Conservation (phyloP, 1,140 invertebrate species). For the Lepidurus apus region DNA sequence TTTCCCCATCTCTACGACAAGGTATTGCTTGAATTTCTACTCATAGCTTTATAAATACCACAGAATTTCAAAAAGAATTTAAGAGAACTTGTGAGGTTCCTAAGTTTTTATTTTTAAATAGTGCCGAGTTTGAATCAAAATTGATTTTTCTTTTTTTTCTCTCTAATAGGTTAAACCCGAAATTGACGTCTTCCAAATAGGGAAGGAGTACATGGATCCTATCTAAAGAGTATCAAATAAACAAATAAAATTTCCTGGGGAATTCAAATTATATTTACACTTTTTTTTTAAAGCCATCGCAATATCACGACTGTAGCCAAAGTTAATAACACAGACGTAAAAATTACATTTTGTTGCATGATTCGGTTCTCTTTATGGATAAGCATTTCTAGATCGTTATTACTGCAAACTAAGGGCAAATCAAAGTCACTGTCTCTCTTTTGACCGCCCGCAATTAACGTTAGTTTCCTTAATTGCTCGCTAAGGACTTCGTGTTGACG, state of each 20-base stretch:
- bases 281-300: background rate
- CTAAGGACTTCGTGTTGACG: background rate
- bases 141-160: background rate
- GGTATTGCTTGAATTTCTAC: conserved; percentile 41
- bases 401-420: background rate
- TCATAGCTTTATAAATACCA: background rate
- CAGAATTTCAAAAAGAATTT: background rate
- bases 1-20: conserved; percentile 55
- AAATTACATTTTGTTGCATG: background rate
- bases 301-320: background rate
- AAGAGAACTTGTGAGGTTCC: background rate
- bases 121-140: background rate
- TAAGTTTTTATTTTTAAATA: background rate
- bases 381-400: background rate
- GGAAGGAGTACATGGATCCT: conserved; percentile 46
- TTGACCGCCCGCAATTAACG: background rate
- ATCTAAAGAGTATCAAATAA: conserved; percentile 33
- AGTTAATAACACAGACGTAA: background rate
- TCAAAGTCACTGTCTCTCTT: background rate
- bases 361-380: background rate
- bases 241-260: background rate
- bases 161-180: conserved; percentile 51
- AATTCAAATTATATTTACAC: conserved; percentile 18
- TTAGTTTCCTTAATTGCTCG: background rate
- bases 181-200: conserved; percentile 60